Conservation (phyloP, 2,113 vertebrate genomes). For the Calyptomena viridis region DNA sequence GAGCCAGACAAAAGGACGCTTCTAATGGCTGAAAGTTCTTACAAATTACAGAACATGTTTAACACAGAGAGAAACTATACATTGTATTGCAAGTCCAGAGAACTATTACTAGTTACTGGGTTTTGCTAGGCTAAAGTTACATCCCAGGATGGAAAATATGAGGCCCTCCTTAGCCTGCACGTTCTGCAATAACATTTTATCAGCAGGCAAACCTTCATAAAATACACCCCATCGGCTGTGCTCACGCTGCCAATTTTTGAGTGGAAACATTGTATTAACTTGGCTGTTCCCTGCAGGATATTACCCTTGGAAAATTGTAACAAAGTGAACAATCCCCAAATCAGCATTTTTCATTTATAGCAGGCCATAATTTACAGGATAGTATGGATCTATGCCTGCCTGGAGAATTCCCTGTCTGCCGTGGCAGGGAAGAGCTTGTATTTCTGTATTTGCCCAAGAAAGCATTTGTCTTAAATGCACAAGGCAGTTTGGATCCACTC, state of each 20-base stretch:
- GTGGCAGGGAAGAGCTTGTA: background rate
- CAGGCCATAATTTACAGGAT: slow-evolving; percentile 24
- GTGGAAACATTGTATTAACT: slow-evolving; percentile 64
- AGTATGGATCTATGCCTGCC: background rate
- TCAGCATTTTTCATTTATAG: slow-evolving; percentile 51
- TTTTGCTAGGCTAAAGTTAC: slow-evolving; percentile 19
- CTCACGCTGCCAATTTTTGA: slow-evolving; percentile 43
- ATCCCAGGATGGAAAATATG: background rate
- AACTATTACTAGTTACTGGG: background rate
- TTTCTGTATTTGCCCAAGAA: background rate
- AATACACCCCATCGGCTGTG: background rate
- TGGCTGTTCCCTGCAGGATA: slow-evolving; percentile 38
- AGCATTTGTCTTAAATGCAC: background rate
- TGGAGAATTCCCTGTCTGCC: background rate
- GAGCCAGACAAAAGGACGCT: background rate
- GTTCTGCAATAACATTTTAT: slow-evolving; percentile 54
- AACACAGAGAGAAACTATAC: background rate
- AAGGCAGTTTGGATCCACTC: rapidly evolving
- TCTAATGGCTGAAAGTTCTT: background rate
- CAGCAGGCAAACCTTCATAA: slow-evolving; percentile 37
- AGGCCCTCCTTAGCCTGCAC: background rate
- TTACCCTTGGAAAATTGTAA: slow-evolving; percentile 50
- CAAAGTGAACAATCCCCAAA: slow-evolving; percentile 39
- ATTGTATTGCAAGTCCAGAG: background rate
- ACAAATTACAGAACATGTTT: background rate